These are phyloP conservation scores for Ornithoptera priamus DNA, from an alignment of 2,888 invertebrate species.

Conservation along the genomic window DNA sequence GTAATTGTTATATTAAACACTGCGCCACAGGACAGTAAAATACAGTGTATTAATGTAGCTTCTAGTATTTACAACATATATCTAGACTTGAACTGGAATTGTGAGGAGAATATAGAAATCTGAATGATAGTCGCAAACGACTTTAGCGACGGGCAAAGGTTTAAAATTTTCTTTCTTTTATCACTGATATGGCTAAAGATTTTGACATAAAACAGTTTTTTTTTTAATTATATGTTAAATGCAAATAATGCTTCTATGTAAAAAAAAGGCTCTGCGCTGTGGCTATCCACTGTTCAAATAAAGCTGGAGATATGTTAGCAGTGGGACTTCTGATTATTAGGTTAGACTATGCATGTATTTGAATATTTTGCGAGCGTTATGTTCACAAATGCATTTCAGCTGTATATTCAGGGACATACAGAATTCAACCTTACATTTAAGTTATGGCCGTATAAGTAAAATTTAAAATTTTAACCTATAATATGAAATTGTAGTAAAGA, in stretches of 20 bases:
- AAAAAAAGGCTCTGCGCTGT: constrained; percentile 33
- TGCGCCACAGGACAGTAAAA: constrained; percentile 32
- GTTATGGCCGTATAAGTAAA: background rate
- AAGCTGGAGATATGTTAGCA: constrained; percentile 26
- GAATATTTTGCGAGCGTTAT: constrained; percentile 25
- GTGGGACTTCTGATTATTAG: constrained; percentile 28
- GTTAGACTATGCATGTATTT: constrained; percentile 28
- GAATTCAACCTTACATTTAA: background rate
- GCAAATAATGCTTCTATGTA: no score
- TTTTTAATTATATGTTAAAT: no score
- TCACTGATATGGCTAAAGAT: no score
- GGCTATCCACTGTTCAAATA: constrained; percentile 24
- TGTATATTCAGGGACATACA: constrained; percentile 3
- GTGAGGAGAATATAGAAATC: no score
- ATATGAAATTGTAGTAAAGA: no score
- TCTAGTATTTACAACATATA: no score
- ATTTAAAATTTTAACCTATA: background rate
- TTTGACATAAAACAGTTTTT: no score
- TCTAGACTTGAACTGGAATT: no score
- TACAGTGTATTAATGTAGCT: background rate
- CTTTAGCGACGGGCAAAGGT: no score
- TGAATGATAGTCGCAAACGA: no score
- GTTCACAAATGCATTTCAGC: constrained; percentile 21
- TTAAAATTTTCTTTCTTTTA: no score
- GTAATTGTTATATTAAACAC: constrained; percentile 47